Percentiles rank a stretch among this genome's conserved stretches.
These are phyloP conservation scores for Tetragonula carbonaria DNA, from an alignment of 2,888 invertebrate species.

Conservation along the genomic window DNA sequence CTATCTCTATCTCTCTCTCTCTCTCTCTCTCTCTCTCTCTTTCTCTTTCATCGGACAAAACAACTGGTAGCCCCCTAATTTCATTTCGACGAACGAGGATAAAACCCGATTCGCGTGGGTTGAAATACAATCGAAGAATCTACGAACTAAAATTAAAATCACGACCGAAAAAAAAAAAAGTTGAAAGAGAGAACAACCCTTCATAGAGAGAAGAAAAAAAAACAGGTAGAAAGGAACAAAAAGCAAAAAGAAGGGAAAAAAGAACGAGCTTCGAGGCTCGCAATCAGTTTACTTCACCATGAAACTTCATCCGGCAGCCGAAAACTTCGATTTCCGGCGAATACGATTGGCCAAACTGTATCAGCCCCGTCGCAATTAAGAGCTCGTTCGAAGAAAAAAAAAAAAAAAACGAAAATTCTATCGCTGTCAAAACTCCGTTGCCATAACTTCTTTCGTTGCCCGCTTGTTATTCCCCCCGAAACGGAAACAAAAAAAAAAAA, in stretches of 20 bases:
- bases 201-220: background rate
- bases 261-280: background rate
- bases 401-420: slow-evolving; percentile 32
- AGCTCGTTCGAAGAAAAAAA: slow-evolving; percentile 24
- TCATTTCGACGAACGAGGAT: background rate
- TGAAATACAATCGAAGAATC: background rate
- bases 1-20: background rate
- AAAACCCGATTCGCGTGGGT: background rate
- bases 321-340: slow-evolving; percentile 16
- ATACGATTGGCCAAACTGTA: slow-evolving; percentile 10
- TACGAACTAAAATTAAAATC: slow-evolving; percentile 1
- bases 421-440: slow-evolving; percentile 34
- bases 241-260: background rate
- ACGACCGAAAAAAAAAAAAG: background rate
- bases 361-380: slow-evolving; percentile 45
- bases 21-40: background rate
- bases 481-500: no score
- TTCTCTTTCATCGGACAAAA: background rate
- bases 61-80: background rate
- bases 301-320: background rate
- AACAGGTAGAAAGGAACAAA: background rate
- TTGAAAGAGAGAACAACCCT: no score
- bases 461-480: background rate
- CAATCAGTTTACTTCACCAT: slow-evolving; percentile 10
- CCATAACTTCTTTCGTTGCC: slow-evolving; percentile 1